Evolutionary conservation across 2,888 invertebrate genomes (phyloP).

Genomic region (Gari tellinella): DNA sequence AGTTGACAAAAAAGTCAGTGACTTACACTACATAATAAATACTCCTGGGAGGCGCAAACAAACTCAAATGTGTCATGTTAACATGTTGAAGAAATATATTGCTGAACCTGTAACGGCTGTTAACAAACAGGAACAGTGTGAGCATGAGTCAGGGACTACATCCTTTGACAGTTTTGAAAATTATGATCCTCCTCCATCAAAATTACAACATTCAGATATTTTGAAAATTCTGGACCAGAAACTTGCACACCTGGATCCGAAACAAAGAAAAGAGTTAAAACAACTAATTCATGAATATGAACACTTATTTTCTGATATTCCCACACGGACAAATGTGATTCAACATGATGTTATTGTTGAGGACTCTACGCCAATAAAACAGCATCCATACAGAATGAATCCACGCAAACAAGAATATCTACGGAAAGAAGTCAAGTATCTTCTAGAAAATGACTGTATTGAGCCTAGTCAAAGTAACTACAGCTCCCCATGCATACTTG

Average conservation of each 20-base stretch:
- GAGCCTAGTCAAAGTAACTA: too few species aligned
- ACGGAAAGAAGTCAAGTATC: slow-evolving; percentile 51
- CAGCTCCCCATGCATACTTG: too few species aligned
- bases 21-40: slow-evolving; percentile 45
- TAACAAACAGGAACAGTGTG: neutral
- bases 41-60: slow-evolving; percentile 47
- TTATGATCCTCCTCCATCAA: neutral
- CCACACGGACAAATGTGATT: slow-evolving; percentile 35
- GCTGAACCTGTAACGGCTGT: neutral
- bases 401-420: slow-evolving; percentile 49
- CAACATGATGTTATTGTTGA: slow-evolving; percentile 42
- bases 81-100: slow-evolving; percentile 40
- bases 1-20: slow-evolving; percentile 39
- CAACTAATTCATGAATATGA: too few species aligned
- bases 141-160: neutral
- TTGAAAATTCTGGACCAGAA: neutral
- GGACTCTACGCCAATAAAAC: slow-evolving; percentile 42
- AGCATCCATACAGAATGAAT: slow-evolving; percentile 57
- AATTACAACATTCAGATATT: neutral
- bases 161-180: neutral
- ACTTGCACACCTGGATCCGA: neutral
- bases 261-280: too few species aligned
- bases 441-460: slow-evolving; percentile 65
- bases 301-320: slow-evolving; percentile 53
- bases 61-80: slow-evolving; percentile 18